Percentiles rank a stretch among this genome's conserved stretches.
Conservation (phyloP, 2,113 vertebrate genomes). For the Peucedramus taeniatus region DNA sequence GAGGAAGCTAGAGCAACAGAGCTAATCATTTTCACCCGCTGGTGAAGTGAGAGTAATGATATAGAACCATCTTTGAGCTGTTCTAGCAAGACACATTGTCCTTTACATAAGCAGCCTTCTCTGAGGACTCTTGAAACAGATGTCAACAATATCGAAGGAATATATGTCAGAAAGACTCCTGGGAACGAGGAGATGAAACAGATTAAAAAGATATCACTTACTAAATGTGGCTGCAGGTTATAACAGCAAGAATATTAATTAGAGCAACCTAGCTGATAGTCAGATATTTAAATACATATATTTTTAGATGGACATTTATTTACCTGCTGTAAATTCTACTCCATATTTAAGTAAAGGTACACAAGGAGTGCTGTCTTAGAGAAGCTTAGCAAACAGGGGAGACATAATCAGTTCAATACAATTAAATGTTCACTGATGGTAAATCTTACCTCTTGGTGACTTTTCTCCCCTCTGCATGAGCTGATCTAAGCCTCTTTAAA, state of each 20-base stretch:
- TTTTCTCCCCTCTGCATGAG: not conserved
- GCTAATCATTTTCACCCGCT: rapidly evolving
- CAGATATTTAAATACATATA: not conserved
- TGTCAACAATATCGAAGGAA: not conserved
- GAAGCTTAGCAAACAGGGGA: not conserved
- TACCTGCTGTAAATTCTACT: not conserved
- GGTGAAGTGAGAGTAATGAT: not conserved
- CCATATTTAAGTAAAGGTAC: not conserved
- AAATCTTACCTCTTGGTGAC: not conserved
- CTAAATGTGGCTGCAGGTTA: not conserved
- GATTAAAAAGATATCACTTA: not conserved
- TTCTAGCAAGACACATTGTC: not conserved
- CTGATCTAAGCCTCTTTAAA: not conserved
- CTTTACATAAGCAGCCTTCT: not conserved
- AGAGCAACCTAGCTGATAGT: not conserved
- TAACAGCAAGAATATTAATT: not conserved
- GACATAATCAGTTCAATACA: not conserved
- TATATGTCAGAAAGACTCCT: not conserved
- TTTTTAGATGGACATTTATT: not conserved
- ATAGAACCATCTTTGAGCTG: not conserved
- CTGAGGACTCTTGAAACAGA: not conserved
- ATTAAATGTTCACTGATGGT: not conserved
- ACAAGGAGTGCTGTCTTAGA: not conserved
- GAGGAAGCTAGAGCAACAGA: not conserved
- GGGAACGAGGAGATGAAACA: not conserved